These are phyloP conservation scores for Tetrao urogallus DNA, from an alignment of 2,113 vertebrate genomes.

Conservation along the genomic window DNA sequence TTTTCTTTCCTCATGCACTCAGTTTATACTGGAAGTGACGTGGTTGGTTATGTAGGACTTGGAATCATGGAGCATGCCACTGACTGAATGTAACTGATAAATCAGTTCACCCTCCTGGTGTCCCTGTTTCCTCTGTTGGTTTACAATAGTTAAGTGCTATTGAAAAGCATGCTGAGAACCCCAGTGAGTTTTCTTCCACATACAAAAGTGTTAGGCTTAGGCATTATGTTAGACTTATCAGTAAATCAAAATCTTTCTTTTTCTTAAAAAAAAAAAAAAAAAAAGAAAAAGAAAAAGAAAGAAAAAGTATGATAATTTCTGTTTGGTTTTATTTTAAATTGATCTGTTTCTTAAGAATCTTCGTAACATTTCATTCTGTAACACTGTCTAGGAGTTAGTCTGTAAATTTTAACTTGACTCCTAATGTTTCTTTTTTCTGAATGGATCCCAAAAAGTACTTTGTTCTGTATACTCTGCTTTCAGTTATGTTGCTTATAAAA, in stretches of 20 bases:
- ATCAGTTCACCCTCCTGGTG: not conserved
- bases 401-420: not conserved
- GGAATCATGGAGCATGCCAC: not conserved
- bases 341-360: not conserved
- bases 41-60: not conserved
- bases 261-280: not conserved
- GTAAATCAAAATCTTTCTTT: not conserved
- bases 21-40: not conserved
- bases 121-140: not conserved
- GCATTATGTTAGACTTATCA: not conserved
- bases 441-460: not conserved
- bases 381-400: not conserved
- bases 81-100: not conserved
- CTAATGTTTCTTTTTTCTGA: not conserved
- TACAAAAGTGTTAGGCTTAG: not conserved
- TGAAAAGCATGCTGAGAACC: not conserved
- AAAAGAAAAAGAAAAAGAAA: no score
- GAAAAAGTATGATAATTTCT: not conserved
- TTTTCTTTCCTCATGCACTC: not conserved
- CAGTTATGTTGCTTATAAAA: not conserved
- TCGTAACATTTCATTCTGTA: not conserved
- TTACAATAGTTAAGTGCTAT: fast-evolving
- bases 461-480: not conserved
- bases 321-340: not conserved
- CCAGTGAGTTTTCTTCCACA: not conserved